Evolutionary conservation across 2,113 vertebrate species (phyloP).

Genomic region (Sula dactylatra): DNA sequence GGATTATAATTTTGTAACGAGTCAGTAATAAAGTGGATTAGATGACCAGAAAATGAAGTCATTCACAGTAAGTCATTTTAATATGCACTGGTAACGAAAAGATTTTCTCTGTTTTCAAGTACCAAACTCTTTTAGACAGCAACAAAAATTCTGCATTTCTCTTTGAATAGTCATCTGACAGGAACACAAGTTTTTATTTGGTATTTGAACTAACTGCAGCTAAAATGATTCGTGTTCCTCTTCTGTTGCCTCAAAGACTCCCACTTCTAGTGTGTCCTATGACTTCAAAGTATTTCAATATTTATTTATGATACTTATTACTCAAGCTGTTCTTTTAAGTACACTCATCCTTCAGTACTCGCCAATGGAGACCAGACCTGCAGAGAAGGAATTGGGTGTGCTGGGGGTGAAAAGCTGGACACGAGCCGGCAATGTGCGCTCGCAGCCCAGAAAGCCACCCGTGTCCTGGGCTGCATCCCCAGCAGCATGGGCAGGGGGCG

Average conservation of each 20-base stretch:
- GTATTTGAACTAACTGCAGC: background rate
- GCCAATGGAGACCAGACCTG: background rate
- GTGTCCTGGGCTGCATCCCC: background rate
- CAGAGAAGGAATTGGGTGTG: background rate
- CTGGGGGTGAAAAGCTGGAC: background rate
- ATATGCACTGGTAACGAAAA: background rate
- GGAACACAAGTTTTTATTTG: background rate
- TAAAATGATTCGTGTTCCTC: background rate
- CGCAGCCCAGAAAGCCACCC: background rate
- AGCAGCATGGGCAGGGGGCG: too few relatives aligned
- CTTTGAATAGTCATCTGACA: background rate
- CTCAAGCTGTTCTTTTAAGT: background rate
- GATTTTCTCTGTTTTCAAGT: background rate
- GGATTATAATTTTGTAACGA: background rate
- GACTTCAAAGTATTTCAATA: background rate
- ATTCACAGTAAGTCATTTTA: background rate
- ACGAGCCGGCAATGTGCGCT: background rate
- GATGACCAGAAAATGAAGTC: background rate
- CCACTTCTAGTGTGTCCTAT: background rate
- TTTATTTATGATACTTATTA: background rate
- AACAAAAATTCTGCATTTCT: background rate
- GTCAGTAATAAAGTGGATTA: background rate
- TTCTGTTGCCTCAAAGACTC: background rate
- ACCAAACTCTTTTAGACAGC: background rate
- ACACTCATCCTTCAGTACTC: background rate